Percentiles rank a stretch among this genome's conserved stretches.
These are phyloP conservation scores for Neogale vison DNA, from an alignment of 2,113 vertebrate genomes.

Conservation along the genomic window DNA sequence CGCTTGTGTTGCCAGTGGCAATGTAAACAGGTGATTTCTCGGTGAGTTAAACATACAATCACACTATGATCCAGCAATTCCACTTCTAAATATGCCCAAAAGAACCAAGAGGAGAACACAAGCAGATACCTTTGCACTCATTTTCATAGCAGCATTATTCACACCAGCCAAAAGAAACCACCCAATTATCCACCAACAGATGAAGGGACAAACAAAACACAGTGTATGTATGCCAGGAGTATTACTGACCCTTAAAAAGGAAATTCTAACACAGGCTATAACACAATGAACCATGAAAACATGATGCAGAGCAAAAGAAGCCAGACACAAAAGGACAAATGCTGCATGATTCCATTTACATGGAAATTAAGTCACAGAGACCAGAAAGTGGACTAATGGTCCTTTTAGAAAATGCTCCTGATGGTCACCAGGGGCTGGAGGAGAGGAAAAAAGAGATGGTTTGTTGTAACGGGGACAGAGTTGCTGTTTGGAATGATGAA, in stretches of 20 bases:
- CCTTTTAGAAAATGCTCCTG: background rate
- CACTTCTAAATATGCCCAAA: background rate
- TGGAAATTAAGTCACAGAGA: background rate
- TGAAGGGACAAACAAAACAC: background rate
- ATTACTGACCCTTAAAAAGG: background rate
- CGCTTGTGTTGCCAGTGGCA: background rate
- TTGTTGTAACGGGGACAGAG: background rate
- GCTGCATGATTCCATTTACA: background rate
- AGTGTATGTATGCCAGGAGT: background rate
- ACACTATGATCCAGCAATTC: background rate
- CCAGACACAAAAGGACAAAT: background rate
- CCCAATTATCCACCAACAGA: background rate
- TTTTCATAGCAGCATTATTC: background rate
- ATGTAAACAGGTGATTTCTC: background rate
- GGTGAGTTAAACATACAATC: background rate
- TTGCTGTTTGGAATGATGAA: background rate
- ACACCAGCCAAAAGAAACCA: background rate
- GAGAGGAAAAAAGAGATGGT: background rate
- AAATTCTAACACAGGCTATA: background rate
- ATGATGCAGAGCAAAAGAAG: background rate
- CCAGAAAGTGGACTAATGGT: background rate
- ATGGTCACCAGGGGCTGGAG: background rate
- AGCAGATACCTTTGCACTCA: background rate
- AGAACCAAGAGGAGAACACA: background rate
- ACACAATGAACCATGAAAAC: slow-evolving; percentile 12